Conservation (phyloP, 1,140 invertebrate species). For the Heliothis virescens region DNA sequence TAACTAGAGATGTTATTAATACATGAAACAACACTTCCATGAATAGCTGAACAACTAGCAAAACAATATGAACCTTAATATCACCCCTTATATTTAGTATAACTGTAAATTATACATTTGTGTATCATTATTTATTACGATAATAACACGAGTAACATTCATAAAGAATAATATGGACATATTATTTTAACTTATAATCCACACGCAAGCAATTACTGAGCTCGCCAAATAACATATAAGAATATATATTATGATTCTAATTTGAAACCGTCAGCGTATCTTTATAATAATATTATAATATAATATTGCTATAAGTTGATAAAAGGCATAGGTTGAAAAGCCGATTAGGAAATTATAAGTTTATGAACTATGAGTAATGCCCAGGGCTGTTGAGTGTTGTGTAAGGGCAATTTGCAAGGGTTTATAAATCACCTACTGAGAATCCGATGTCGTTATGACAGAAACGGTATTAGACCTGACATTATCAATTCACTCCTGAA, state of each 20-base stretch:
- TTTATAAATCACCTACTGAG: not conserved
- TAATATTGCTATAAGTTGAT: constrained; percentile 48
- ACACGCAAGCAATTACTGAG: constrained; percentile 68
- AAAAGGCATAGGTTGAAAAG: constrained; percentile 15
- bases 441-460: not conserved
- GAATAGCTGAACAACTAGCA: not conserved
- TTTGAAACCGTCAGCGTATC: constrained; percentile 55
- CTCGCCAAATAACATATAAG: constrained; percentile 67
- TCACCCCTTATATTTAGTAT: constrained; percentile 35
- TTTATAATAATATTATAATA: constrained; percentile 58
- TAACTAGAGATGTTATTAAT: too few relatives aligned
- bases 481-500: not conserved
- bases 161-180: constrained; percentile 66
- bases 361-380: not conserved
- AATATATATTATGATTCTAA: constrained; percentile 70
- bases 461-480: not conserved
- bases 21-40: not conserved
- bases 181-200: constrained; percentile 71
- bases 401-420: not conserved
- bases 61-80: constrained; percentile 8
- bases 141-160: constrained; percentile 67
- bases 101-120: constrained; percentile 47
- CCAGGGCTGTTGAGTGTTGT: not conserved
- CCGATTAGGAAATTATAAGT: constrained; percentile 1
- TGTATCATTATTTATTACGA: constrained; percentile 66